Percentiles rank a stretch among this genome's conserved stretches.
Evolutionary conservation across 1,140 invertebrate genomes (phyloP).

Genomic region (Drosophila nikananu): DNA sequence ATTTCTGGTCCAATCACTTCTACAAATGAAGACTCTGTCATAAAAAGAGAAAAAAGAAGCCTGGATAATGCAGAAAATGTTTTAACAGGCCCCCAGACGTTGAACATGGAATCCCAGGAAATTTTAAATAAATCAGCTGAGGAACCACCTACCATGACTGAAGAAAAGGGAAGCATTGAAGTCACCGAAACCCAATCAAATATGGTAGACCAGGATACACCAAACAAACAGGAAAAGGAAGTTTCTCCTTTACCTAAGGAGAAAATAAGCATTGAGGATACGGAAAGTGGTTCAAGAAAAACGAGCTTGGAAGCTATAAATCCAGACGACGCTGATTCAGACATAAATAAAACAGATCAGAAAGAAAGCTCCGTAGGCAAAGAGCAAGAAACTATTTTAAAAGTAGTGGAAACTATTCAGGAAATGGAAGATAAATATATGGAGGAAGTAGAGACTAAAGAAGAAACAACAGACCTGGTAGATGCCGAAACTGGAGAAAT

Average conservation of each 20-base stretch:
- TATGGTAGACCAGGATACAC: neutral
- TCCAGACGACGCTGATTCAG: neutral
- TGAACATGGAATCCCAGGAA: too few species aligned
- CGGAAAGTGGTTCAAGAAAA: neutral
- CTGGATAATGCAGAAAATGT: neutral
- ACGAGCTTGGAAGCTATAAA: neutral
- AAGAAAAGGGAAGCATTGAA: neutral
- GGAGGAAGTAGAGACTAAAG: neutral
- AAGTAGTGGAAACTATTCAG: too few species aligned
- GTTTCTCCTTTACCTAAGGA: too few species aligned
- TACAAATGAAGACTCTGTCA: neutral
- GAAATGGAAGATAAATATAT: neutral
- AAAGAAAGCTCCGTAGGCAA: neutral
- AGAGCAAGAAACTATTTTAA: neutral
- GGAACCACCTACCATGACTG: neutral
- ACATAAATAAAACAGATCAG: too few species aligned
- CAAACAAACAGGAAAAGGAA: neutral
- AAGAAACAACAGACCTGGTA: neutral
- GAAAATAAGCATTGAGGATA: conserved; percentile 6
- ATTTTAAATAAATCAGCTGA: neutral
- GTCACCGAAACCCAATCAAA: neutral
- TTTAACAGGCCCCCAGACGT: neutral
- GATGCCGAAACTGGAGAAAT: conserved; percentile 7
- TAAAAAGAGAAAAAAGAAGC: conserved; percentile 1
- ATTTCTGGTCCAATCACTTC: neutral